Evolutionary conservation across 2,797 vertebrate species (phyloP).

Genomic region (Myioborus miniatus): DNA sequence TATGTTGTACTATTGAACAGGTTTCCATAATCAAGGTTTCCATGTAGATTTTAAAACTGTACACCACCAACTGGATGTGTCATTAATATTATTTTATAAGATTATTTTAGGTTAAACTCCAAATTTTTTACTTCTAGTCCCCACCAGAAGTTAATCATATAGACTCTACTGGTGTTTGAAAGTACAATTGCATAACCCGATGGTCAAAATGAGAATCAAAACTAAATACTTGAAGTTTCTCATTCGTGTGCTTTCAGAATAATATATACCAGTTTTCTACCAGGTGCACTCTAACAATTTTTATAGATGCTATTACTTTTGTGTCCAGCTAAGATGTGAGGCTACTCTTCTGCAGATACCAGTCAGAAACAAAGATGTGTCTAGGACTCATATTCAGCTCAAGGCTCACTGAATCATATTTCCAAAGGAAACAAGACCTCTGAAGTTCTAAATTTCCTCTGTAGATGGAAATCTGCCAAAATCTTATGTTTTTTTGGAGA

Average conservation of each 20-base stretch:
- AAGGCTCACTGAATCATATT: not conserved
- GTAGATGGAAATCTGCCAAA: slow-evolving; percentile 50
- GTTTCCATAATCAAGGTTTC: not conserved
- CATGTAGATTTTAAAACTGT: not conserved
- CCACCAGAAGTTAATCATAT: not conserved
- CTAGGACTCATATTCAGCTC: not conserved
- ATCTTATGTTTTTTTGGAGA: slow-evolving; percentile 3
- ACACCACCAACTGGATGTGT: not conserved
- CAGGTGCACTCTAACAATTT: not conserved
- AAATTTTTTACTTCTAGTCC: not conserved
- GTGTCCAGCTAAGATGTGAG: not conserved
- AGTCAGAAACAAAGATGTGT: not conserved
- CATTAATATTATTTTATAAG: not conserved
- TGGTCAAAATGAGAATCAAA: not conserved
- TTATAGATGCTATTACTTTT: not conserved
- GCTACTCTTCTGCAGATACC: not conserved
- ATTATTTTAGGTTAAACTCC: not conserved
- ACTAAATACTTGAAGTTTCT: not conserved
- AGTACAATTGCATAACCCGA: not conserved
- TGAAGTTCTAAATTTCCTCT: slow-evolving; percentile 38
- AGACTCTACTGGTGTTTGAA: not conserved
- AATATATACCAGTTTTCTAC: not conserved
- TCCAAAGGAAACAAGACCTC: slow-evolving; percentile 50
- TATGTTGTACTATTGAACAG: not conserved
- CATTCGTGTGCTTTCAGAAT: not conserved